Evolutionary conservation across 2,797 vertebrate genomes (phyloP).

Genomic region (Nothura maculosa): DNA sequence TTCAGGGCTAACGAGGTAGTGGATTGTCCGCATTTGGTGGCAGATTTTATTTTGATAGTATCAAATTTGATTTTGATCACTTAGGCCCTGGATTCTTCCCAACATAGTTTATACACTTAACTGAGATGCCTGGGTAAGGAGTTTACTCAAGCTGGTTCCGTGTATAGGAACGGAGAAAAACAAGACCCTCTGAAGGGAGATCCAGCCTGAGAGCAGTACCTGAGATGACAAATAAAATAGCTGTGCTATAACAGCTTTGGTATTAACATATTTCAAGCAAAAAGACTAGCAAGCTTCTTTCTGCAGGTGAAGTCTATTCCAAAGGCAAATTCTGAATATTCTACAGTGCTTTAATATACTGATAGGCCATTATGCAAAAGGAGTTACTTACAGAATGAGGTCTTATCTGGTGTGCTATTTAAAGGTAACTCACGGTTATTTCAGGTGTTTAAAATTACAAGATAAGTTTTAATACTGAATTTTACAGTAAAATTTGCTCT

Average conservation of each 20-base stretch:
- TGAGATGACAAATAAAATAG: background rate
- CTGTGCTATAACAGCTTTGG: background rate
- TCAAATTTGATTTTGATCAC: background rate
- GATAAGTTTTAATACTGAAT: background rate
- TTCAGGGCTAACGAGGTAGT: background rate
- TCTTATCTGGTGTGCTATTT: background rate
- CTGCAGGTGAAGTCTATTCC: background rate
- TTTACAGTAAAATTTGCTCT: background rate
- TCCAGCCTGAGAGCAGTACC: background rate
- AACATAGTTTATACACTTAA: background rate
- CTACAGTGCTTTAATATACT: background rate
- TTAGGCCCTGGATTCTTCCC: background rate
- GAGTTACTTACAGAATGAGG: background rate
- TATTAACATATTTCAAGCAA: background rate
- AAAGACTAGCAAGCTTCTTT: background rate
- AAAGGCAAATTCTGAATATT: background rate
- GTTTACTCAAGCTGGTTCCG: background rate
- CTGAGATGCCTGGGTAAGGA: background rate
- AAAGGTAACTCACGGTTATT: background rate
- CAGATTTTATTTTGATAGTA: background rate
- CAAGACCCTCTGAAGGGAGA: background rate
- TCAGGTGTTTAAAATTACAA: background rate
- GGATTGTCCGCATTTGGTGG: background rate
- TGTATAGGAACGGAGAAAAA: background rate
- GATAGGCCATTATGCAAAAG: background rate